Percentiles rank a stretch among this genome's conserved stretches.
Conservation (phyloP, 2,888 invertebrate genomes). For the Hyles lineata region DNA sequence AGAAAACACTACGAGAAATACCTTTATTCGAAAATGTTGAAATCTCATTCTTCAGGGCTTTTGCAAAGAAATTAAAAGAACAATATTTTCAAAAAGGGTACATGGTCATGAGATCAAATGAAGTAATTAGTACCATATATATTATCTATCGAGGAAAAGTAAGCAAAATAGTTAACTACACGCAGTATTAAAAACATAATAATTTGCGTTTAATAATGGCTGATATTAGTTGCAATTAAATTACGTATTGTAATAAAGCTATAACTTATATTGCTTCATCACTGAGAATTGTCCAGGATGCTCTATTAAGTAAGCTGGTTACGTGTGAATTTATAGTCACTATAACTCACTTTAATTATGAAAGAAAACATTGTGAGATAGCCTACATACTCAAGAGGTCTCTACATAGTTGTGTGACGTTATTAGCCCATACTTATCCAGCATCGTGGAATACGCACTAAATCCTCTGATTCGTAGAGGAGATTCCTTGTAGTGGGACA, state of each 20-base stretch:
- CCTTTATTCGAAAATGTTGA: slow-evolving; percentile 82
- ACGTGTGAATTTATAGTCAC: too few species aligned
- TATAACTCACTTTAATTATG: too few species aligned
- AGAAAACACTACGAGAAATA: slow-evolving; percentile 80
- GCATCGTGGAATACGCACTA: too few species aligned
- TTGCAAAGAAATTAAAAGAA: slow-evolving; percentile 78
- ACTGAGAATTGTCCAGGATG: too few species aligned
- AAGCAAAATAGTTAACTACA: slow-evolving; percentile 32
- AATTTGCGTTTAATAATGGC: too few species aligned
- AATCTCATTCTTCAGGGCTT: slow-evolving; percentile 81
- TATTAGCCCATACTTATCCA: too few species aligned
- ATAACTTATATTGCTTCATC: too few species aligned
- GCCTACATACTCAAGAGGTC: too few species aligned
- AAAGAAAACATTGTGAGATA: too few species aligned
- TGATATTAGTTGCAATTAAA: neutral
- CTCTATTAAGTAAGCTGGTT: neutral
- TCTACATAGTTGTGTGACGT: neutral
- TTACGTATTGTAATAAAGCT: too few species aligned
- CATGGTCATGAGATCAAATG: slow-evolving; percentile 73
- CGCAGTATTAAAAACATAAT: slow-evolving; percentile 6
- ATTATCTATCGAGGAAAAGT: slow-evolving; percentile 81
- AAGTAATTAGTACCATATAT: slow-evolving; percentile 73
- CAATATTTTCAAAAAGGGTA: slow-evolving; percentile 78
- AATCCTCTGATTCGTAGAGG: too few species aligned
- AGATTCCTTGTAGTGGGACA: neutral